Base-by-base conservation (phyloP, 2,888 invertebrate genomes). In the Eupithecia dodoneata region DNA sequence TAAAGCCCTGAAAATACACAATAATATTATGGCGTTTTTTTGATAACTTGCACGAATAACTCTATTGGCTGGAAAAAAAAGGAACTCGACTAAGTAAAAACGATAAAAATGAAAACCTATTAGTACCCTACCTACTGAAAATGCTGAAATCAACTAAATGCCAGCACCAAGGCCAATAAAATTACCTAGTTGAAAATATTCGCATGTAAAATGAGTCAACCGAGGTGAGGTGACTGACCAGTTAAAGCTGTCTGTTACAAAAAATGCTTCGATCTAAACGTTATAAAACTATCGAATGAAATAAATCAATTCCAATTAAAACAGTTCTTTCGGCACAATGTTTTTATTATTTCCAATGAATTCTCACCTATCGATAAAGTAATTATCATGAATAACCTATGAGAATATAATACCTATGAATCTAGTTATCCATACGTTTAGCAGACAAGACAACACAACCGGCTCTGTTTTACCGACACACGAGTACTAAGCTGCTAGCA, bases 121-220 rank as follows among this genome's bases (percentile, higher is more conserved):
- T 55, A 55, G 3, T 47, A 70, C 30, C 30, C 30, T 30, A 30
- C 55, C 4, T 66, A 10, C 69, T 47, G 47, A 18, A 70, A 69
- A 70, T 18, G 18, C 70, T 70, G 69, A 47, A 70, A 45, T 30
- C 47, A 18, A 70, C 45, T 4, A 47, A 69, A 15, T 67, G 67
- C 44, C 10, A 3, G 45, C 41, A 72, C 42, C 88, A 90, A 91
- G 90, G 92, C 86, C 88, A 88, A 89, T 86, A 85, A 86, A 89
- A 90, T 91, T 89, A 87, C 84, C 81, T 78, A 66, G 42, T 81
- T 83, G 76, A 83, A 82, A 82, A 80, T 81, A 80, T 77, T 83
- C 75, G 75, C 76, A 80, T 82, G 77, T 81, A 69, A 79, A 82
- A 83, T 85, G 84, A 85, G 75, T 86, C 85, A 86, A 79, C 77